Conservation (phyloP, 2,113 vertebrate genomes). For the Synchiropus splendidus region DNA sequence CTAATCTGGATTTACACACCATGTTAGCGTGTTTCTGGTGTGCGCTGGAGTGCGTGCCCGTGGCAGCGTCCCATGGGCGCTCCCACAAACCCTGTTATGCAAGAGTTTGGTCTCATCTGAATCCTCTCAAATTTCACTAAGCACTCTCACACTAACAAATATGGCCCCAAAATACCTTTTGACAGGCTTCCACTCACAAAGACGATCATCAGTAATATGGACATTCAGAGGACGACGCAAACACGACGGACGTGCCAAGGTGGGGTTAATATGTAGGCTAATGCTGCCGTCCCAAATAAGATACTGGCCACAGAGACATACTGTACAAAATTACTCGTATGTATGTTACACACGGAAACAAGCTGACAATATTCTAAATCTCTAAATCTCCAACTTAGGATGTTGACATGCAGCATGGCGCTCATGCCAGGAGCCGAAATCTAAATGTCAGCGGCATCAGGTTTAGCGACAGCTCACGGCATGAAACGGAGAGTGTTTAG, state of each 20-base stretch:
- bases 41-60: not conserved
- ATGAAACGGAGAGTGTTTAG: too few species aligned
- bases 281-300: constrained; percentile 22
- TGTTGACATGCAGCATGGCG: constrained; percentile 26
- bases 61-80: constrained; percentile 3
- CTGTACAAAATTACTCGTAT: constrained; percentile 3
- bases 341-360: not conserved
- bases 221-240: too few species aligned
- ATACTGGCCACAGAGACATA: not conserved
- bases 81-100: constrained; percentile 9
- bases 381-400: constrained; percentile 17
- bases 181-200: too few species aligned
- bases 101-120: constrained; percentile 19
- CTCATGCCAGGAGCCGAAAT: constrained; percentile 18
- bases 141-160: constrained; percentile 10
- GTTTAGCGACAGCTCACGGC: constrained; percentile 5
- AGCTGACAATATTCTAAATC: constrained; percentile 19
- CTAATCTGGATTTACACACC: constrained; percentile 53
- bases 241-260: constrained; percentile 6
- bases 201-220: too few species aligned
- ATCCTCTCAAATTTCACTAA: constrained; percentile 26
- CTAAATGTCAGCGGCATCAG: constrained; percentile 2
- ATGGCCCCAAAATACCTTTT: constrained; percentile 1
- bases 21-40: constrained; percentile 9
- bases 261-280: constrained; percentile 37